phyloP scores from a whole-genome alignment of 30 jellyfish, hydroid and myxozoan species.

The Aurelia aurita complex sp. Pacific region DNA sequence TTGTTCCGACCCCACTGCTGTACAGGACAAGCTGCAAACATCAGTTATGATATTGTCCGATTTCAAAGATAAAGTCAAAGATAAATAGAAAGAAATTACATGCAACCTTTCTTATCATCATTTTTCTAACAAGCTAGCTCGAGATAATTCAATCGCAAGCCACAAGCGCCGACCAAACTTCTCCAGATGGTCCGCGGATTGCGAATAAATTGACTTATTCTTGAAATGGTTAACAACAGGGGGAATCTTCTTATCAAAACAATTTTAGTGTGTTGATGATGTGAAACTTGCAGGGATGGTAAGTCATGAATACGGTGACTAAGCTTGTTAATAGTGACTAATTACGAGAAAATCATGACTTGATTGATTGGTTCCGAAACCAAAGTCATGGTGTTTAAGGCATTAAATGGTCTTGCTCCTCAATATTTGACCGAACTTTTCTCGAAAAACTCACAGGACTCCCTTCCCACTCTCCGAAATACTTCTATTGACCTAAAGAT shows the following conservation, averaged over 20 bases:
- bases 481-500: too few species aligned
- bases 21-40: conserved; percentile 58
- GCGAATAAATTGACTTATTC: conserved; percentile 5
- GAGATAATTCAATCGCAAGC: conserved; percentile 43
- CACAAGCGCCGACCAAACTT: conserved; percentile 39
- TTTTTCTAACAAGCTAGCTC: conserved; percentile 41
- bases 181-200: conserved; percentile 53
- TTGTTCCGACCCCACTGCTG: too few species aligned
- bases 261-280: too few species aligned
- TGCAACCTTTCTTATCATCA: conserved; percentile 33
- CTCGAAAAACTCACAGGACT: too few species aligned
- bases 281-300: background rate
- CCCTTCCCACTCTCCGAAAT: too few species aligned
- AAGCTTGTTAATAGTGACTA: background rate
- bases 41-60: conserved; percentile 27
- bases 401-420: too few species aligned
- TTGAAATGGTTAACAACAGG: conserved; percentile 15
- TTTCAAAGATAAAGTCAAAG: conserved; percentile 22
- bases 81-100: conserved; percentile 41
- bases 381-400: too few species aligned
- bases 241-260: conserved; percentile 9
- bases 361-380: too few species aligned
- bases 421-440: too few species aligned
- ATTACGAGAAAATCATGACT: background rate
- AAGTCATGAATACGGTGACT: background rate